Base-by-base conservation (phyloP, 2,888 invertebrate genomes). In the Lamellibrachia columna region DNA sequence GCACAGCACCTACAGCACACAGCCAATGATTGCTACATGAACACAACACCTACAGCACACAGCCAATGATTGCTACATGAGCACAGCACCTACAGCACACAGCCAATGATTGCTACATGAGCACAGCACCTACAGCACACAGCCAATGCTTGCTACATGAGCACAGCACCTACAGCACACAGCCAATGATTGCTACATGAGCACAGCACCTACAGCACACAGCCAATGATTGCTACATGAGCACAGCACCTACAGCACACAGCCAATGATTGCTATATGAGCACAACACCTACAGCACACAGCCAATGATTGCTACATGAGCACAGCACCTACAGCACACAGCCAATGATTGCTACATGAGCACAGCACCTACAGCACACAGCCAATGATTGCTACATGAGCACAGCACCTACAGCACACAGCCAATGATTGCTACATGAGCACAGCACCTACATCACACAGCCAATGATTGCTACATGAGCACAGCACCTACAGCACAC, bases 121-220 rank as follows among this genome's bases (percentile, higher is more conserved):
- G 99, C 98, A 95, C 99, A 99, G 52, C 99, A 99, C 93, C 97
- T 97, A 95, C 6, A 95, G 92, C 90, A 28, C 22, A 75, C 75
- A 22, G 75, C 15, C 22, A 11, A 75, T 75, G 75, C 98, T 98
- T 6, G 98, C 98, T 7, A 99, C 98, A 96, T 99, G 99, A 90
- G 99, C 98, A 95, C 99, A 99, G 52, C 99, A 99, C 93, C 97
- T 97, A 95, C 6, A 95, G 92, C 90, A 28, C 22, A 75, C 75
- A 22, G 75, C 15, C 22, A 11, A 75, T 75, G 75, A 75, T 98
- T 6, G 98, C 98, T 7, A 99, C 98, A 96, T 99, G 99, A 90
- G 99, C 98, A 95, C 99, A 99, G 52, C 99, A 99, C 93, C 97
- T 97, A 95, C 6, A 95, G 92, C 90, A 28, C 22, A 75, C 75